These are phyloP conservation scores for Apotomis turbidana DNA, from an alignment of 2,888 invertebrate species.

Conservation along the genomic window DNA sequence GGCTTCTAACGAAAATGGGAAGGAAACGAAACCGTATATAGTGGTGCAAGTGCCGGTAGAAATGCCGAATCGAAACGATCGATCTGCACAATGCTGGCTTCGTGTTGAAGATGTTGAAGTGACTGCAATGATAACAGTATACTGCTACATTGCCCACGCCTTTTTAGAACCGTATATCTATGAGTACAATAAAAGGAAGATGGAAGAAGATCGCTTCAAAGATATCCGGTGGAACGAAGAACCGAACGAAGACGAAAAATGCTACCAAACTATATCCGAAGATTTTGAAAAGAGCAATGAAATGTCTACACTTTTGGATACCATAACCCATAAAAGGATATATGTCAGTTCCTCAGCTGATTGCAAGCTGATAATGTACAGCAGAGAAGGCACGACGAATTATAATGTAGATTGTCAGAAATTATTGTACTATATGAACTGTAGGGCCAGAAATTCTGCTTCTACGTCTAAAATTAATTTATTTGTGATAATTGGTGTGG, in stretches of 20 bases:
- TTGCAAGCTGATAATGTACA: conserved; percentile 73
- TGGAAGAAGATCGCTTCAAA: conserved; percentile 70
- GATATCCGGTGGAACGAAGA: conserved; percentile 72
- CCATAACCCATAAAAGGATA: conserved; percentile 64
- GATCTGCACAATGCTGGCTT: conserved; percentile 74
- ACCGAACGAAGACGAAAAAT: conserved; percentile 55
- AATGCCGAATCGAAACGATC: conserved; percentile 72
- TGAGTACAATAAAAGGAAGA: conserved; percentile 72
- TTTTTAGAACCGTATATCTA: conserved; percentile 68
- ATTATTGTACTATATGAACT: conserved; percentile 69
- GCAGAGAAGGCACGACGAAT: conserved; percentile 69
- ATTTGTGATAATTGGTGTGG: background rate
- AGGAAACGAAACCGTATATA: conserved; percentile 56
- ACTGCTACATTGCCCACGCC: conserved; percentile 65
- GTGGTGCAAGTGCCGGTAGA: conserved; percentile 71
- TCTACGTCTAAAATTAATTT: conserved; percentile 24
- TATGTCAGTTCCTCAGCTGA: conserved; percentile 70
- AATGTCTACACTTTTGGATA: conserved; percentile 67
- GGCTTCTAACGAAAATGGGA: conserved; percentile 50
- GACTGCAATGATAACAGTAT: conserved; percentile 67
- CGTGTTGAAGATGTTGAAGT: conserved; percentile 72
- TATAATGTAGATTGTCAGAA: conserved; percentile 71
- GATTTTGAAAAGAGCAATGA: conserved; percentile 66
- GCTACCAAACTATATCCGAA: conserved; percentile 51
- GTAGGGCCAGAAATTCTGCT: conserved; percentile 55